phyloP scores from a whole-genome alignment of 2,113 vertebrate genomes.

The Aphyosemion australe region DNA sequence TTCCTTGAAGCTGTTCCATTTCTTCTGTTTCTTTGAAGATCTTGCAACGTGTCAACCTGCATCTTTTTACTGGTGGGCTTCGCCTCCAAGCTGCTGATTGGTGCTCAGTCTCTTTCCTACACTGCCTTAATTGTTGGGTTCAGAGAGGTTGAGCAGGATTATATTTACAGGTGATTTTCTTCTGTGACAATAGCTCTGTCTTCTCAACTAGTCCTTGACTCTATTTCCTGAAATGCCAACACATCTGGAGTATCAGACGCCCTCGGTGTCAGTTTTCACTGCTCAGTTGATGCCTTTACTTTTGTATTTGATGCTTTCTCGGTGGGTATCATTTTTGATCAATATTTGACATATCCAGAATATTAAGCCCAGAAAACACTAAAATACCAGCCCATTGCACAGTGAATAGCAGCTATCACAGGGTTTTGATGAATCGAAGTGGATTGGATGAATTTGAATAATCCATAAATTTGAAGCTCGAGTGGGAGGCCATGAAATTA shows the following conservation, averaged over 20 bases:
- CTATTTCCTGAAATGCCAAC: not conserved
- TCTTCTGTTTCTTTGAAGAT: conserved; percentile 1
- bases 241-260: not conserved
- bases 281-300: not conserved
- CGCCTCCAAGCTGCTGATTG: not conserved
- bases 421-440: no score
- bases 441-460: no score
- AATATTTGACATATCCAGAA: no score
- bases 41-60: not conserved
- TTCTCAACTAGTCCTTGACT: not conserved
- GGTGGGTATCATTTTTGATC: not conserved
- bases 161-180: not conserved
- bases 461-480: no score
- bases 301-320: not conserved
- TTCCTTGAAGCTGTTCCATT: not conserved
- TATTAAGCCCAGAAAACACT: no score
- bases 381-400: no score
- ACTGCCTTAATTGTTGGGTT: not conserved
- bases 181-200: not conserved
- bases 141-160: not conserved
- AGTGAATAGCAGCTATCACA: no score
- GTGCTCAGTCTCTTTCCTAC: not conserved
- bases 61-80: not conserved
- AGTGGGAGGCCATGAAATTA: no score
- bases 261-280: not conserved